phyloP scores from a whole-genome alignment of 2,888 invertebrate species.

The Hoplodrina ambigua region DNA sequence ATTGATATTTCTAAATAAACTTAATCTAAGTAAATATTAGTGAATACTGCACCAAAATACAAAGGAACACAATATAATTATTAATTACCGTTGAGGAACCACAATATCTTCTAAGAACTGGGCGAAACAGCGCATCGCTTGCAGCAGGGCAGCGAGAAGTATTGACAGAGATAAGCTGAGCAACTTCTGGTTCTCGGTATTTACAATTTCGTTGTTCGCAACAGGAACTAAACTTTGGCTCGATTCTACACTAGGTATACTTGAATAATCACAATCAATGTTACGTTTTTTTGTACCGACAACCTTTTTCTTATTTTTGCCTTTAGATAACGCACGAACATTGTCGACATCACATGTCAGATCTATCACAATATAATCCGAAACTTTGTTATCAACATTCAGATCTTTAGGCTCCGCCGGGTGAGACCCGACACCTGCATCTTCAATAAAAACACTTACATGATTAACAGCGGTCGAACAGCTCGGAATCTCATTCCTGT shows the following conservation, averaged over 20 bases:
- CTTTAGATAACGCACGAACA: slow-evolving; percentile 70
- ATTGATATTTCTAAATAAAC: slow-evolving; percentile 71
- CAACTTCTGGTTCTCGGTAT: slow-evolving; percentile 87
- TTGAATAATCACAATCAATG: slow-evolving; percentile 80
- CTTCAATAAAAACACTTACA: slow-evolving; percentile 76
- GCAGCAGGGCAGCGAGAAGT: slow-evolving; percentile 90
- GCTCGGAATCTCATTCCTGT: slow-evolving; percentile 87
- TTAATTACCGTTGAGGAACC: slow-evolving; percentile 84
- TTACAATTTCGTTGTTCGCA: slow-evolving; percentile 83
- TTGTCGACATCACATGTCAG: slow-evolving; percentile 82
- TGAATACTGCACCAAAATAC: slow-evolving; percentile 84
- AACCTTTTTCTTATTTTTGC: slow-evolving; percentile 66
- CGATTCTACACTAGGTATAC: slow-evolving; percentile 78
- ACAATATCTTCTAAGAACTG: slow-evolving; percentile 91
- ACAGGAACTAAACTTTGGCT: slow-evolving; percentile 87
- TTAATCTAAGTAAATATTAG: slow-evolving; percentile 72
- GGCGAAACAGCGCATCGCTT: slow-evolving; percentile 91
- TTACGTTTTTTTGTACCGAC: slow-evolving; percentile 78
- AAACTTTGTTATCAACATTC: slow-evolving; percentile 66
- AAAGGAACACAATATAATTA: slow-evolving; percentile 75
- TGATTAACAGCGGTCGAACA: slow-evolving; percentile 83
- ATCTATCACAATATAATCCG: slow-evolving; percentile 87
- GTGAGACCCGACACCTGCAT: slow-evolving; percentile 66
- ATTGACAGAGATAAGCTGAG: slow-evolving; percentile 91
- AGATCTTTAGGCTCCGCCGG: slow-evolving; percentile 64